phyloP scores from a whole-genome alignment of 2,797 vertebrate species.

The Lagorchestes hirsutus region DNA sequence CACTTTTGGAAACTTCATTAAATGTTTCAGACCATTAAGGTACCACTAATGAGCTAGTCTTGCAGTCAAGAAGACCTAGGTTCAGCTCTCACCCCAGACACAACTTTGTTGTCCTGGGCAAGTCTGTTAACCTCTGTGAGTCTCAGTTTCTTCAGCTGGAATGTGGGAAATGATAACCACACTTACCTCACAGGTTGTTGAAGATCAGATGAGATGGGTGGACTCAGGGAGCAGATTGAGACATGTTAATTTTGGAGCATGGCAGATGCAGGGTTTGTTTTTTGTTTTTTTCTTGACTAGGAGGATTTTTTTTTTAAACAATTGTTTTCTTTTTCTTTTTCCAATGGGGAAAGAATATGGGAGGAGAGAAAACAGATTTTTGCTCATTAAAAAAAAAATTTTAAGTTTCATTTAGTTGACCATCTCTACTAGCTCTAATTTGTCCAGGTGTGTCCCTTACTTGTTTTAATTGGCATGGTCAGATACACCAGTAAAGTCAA shows the following conservation, averaged over 20 bases:
- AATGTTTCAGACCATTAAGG: not conserved
- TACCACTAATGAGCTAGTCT: not conserved
- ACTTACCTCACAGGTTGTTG: not conserved
- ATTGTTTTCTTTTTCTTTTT: not conserved
- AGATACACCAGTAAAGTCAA: not conserved
- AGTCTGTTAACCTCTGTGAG: not conserved
- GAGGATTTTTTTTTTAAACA: not conserved
- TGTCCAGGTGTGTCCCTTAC: not conserved
- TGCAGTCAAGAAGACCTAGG: not conserved
- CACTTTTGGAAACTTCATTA: not conserved
- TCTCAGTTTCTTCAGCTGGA: constrained; percentile 42
- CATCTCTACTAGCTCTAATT: not conserved
- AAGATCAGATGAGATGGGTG: not conserved
- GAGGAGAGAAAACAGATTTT: not conserved
- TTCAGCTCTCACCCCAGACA: constrained; percentile 16
- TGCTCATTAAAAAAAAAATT: not conserved
- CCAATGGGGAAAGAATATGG: not conserved
- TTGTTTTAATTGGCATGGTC: not conserved
- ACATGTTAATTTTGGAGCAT: not conserved
- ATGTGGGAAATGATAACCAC: constrained; percentile 3
- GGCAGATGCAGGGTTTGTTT: not conserved
- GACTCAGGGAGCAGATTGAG: not conserved
- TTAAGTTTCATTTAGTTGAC: not conserved
- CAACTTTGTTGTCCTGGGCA: not conserved
- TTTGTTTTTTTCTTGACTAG: not conserved